phyloP scores from a whole-genome alignment of 1,140 invertebrate genomes.

The Gonioctena quinquepunctata region DNA sequence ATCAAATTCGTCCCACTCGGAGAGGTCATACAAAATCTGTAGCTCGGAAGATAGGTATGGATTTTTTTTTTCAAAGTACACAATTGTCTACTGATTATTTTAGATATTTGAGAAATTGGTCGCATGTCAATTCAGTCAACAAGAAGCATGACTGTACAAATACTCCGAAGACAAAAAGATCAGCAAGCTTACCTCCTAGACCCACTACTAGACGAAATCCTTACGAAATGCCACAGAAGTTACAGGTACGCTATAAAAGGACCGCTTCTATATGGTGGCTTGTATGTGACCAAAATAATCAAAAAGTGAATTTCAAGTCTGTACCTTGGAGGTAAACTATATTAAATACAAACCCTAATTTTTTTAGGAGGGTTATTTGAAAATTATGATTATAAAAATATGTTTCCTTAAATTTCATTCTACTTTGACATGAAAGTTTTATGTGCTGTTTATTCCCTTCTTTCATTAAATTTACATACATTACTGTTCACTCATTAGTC shows the following conservation, averaged over 20 bases:
- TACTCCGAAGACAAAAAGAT: not conserved
- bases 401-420: too few relatives aligned
- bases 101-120: not conserved
- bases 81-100: not conserved
- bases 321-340: too few relatives aligned
- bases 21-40: not conserved
- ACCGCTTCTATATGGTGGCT: not conserved
- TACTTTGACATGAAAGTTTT: too few relatives aligned
- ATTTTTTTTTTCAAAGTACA: not conserved
- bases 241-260: not conserved
- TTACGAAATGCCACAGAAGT: not conserved
- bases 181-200: slow-evolving; percentile 6
- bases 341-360: not conserved
- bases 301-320: too few relatives aligned
- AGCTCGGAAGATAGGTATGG: not conserved
- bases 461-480: too few relatives aligned
- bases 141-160: slow-evolving; percentile 2
- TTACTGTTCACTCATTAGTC: too few relatives aligned
- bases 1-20: not conserved
- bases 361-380: not conserved
- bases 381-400: not conserved
- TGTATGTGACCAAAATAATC: not conserved
- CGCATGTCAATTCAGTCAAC: not conserved
- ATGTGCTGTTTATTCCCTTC: too few relatives aligned
- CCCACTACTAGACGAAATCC: slow-evolving; percentile 22